These are phyloP conservation scores for Triplophysa yarkandensis DNA, from an alignment of 2,797 vertebrate genomes.

Conservation along the genomic window DNA sequence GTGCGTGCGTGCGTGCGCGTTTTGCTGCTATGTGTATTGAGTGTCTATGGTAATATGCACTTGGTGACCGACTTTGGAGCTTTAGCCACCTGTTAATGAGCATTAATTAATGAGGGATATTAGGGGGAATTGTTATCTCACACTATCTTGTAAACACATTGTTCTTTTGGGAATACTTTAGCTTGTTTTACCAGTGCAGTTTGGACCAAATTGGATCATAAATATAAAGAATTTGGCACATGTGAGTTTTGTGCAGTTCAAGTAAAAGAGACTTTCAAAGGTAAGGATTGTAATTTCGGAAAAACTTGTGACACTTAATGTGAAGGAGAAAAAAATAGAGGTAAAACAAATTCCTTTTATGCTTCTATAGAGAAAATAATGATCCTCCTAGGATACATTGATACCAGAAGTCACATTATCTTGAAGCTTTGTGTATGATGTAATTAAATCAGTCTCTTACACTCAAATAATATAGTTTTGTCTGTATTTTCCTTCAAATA, in stretches of 20 bases:
- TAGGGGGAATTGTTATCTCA: conserved; percentile 12
- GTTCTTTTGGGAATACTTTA: neutral
- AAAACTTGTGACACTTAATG: neutral
- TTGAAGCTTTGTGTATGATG: neutral
- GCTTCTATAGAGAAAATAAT: neutral
- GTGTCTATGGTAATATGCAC: conserved; percentile 23
- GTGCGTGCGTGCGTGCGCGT: neutral
- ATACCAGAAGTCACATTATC: neutral
- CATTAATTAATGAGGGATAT: conserved; percentile 30
- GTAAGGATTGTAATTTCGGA: neutral
- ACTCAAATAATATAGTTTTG: neutral
- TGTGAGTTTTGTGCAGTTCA: neutral
- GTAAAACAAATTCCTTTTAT: neutral
- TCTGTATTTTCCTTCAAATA: neutral
- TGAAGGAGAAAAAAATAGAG: neutral
- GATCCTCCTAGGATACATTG: neutral
- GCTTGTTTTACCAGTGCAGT: neutral
- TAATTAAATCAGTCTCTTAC: neutral
- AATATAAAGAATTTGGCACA: neutral
- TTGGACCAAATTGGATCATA: neutral
- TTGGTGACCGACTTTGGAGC: neutral
- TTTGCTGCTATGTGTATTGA: conserved; percentile 18
- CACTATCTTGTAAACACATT: conserved; percentile 7
- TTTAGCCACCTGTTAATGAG: conserved; percentile 19
- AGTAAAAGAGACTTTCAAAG: neutral